Evolutionary conservation across 2,888 invertebrate genomes (phyloP).

Genomic region (Ennomos fuscantarius): DNA sequence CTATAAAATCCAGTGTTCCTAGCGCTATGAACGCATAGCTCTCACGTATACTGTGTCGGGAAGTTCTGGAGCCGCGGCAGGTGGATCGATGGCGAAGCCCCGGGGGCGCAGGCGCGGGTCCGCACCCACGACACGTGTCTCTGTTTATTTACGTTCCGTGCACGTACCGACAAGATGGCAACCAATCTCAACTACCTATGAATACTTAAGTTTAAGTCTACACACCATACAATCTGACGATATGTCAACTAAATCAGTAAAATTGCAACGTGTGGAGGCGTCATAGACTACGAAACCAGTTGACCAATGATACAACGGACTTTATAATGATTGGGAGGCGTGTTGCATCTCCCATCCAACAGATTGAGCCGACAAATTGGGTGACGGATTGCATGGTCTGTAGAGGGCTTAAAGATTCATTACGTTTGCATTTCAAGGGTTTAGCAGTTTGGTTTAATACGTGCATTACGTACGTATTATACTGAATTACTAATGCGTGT

Average conservation of each 20-base stretch:
- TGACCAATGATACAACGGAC: too few relatives aligned
- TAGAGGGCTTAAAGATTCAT: conserved; percentile 29
- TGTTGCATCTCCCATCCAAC: too few relatives aligned
- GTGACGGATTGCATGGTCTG: too few relatives aligned
- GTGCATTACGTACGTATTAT: background rate
- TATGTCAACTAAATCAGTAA: too few relatives aligned
- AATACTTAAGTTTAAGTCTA: too few relatives aligned
- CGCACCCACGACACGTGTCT: conserved; percentile 78
- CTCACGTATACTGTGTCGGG: conserved; percentile 61
- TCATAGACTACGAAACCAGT: too few relatives aligned
- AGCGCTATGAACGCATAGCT: conserved; percentile 10
- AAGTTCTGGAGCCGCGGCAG: conserved; percentile 26
- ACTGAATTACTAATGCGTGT: too few relatives aligned
- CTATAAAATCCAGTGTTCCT: conserved; percentile 4
- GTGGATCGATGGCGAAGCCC: conserved; percentile 56
- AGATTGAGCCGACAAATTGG: too few relatives aligned
- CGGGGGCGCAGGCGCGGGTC: conserved; percentile 64
- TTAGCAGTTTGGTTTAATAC: background rate
- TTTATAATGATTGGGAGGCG: too few relatives aligned
- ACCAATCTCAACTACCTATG: conserved; percentile 37
- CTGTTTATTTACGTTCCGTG: conserved; percentile 82
- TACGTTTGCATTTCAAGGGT: conserved; percentile 4
- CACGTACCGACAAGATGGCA: conserved; percentile 55
- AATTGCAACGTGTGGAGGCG: too few relatives aligned
- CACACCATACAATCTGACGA: too few relatives aligned